phyloP scores from a whole-genome alignment of 2,113 vertebrate genomes.

The Corvus hawaiiensis region DNA sequence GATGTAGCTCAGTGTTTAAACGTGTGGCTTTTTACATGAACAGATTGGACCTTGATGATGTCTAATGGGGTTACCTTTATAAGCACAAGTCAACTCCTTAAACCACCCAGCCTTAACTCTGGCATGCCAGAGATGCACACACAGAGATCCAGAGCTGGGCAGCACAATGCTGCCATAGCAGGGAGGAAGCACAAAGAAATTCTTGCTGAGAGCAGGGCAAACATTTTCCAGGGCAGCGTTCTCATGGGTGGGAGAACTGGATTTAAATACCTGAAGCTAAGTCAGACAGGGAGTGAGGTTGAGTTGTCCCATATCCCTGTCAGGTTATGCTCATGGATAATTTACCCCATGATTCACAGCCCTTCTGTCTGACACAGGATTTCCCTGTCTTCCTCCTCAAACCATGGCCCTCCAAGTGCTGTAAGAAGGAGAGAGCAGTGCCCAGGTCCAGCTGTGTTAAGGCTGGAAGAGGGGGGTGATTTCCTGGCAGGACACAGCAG shows the following conservation, averaged over 20 bases:
- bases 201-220: neutral
- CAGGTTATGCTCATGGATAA: neutral
- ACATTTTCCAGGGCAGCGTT: neutral
- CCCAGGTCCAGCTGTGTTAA: neutral
- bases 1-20: neutral
- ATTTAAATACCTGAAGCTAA: neutral
- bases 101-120: neutral
- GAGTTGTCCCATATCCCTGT: neutral
- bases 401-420: neutral
- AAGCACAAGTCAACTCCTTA: neutral
- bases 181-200: neutral
- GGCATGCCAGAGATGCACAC: neutral
- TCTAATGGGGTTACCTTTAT: neutral
- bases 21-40: fast-evolving
- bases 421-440: neutral
- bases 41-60: neutral
- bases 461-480: neutral
- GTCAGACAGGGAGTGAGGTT: neutral
- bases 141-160: neutral
- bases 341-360: neutral
- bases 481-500: neutral
- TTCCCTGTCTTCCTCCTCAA: neutral
- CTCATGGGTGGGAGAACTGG: neutral
- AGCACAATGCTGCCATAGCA: neutral
- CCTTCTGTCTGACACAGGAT: neutral